A percentile compares a stretch with the other conserved stretches of the same genome.
These are phyloP conservation scores for Laupala kohalensis DNA, from an alignment of 1,140 invertebrate species.

Conservation along the genomic window DNA sequence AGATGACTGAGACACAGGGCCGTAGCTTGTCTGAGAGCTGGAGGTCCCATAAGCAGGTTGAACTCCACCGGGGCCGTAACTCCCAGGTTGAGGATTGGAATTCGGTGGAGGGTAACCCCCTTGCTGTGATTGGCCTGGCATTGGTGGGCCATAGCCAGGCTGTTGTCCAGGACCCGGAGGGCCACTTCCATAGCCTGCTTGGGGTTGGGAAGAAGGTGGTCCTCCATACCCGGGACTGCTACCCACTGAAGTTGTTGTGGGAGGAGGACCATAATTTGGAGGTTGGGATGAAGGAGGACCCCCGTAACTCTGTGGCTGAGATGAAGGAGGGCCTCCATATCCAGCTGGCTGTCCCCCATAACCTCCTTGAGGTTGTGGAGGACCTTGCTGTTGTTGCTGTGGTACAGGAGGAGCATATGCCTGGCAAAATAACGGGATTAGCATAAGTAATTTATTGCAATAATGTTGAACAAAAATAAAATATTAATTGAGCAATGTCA, in stretches of 20 bases:
- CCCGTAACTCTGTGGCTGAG: constrained; percentile 26
- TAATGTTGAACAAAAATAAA: too few species aligned
- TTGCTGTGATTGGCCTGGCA: constrained; percentile 28
- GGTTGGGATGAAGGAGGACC: constrained; percentile 27
- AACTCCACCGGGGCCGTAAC: constrained; percentile 29
- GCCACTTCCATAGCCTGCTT: constrained; percentile 25
- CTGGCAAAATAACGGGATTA: constrained; percentile 7
- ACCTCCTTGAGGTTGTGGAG: constrained; percentile 14
- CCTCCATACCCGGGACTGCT: constrained; percentile 6
- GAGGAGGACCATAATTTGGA: constrained; percentile 28
- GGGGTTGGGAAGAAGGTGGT: constrained; percentile 25
- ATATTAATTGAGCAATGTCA: too few species aligned
- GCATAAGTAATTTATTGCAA: neutral
- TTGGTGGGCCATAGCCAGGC: constrained; percentile 24
- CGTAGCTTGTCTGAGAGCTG: constrained; percentile 19
- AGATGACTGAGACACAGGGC: constrained; percentile 26
- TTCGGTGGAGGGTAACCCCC: constrained; percentile 24
- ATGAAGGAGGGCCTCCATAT: constrained; percentile 11
- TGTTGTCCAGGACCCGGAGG: constrained; percentile 29
- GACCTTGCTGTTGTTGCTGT: constrained; percentile 16
- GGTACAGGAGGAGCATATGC: constrained; percentile 10
- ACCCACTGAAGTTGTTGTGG: constrained; percentile 23
- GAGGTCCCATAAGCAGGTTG: constrained; percentile 30
- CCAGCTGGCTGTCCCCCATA: constrained; percentile 1
- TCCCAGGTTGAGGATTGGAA: constrained; percentile 29